Evolutionary conservation across 2,113 vertebrate species (phyloP), one percentile per base, ranked within the genome.

Genomic region (Cathartes aura): DNA sequence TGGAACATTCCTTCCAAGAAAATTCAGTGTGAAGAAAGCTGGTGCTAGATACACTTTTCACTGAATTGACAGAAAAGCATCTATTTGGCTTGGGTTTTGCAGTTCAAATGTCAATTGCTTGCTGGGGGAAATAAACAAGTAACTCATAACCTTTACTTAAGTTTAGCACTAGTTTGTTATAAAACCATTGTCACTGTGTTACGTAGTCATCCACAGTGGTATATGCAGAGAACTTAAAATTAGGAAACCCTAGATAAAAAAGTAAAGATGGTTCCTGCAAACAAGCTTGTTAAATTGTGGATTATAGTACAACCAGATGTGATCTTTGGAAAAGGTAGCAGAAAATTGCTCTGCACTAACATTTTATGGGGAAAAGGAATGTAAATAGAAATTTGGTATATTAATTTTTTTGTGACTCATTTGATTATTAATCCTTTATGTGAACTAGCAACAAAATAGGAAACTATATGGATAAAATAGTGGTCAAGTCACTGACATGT

Each of bases 131-230:
- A 68, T 50, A 63, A 86, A 48, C 5, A 63, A 60, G 52, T 55
- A 74, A n/a, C 14, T 47, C 58, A 63, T 22, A 75, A 89, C 38
- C 38, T 90, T 79, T 88, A 59, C 9, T 64, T 43, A 82, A 75
- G 9, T 82, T 67, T 72, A 71, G 20, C 32, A 67, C 47, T 63
- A 32, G 5, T 17, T 80, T 73, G 27, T 66, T 88, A 52, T 59
- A 52, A 92, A 92, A 75, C 7, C 10, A 32, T 8, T 47, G 50
- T 55, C 12, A 19, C 17, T 4, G 0, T 36, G 5, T 63, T 50
- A 34, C 0, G 0, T 36, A 56, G 17, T 19, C 16, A 5, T 42
- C 15, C 12, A 26, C 16, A 40, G 34, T 15, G 16, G 5, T 56
- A 50, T 47, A 30, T 20, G 32, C 15, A 92, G 60, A 82, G 13